Base-by-base conservation (phyloP, 1,140 invertebrate genomes). In the Trichonephila clavata region DNA sequence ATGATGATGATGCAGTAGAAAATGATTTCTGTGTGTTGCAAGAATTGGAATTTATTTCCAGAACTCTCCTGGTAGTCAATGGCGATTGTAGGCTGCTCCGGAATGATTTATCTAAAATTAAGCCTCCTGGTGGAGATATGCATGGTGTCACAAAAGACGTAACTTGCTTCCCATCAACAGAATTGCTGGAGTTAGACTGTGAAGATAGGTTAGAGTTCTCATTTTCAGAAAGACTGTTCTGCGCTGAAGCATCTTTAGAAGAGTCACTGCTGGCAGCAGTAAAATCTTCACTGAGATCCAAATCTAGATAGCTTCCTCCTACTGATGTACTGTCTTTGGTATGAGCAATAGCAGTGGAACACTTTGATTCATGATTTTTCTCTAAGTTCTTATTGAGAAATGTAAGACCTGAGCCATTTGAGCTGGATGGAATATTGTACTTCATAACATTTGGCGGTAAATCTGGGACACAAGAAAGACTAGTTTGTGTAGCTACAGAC, bases 391-490 rank as follows among this genome's bases (percentile, higher is more conserved):
- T 93, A 32, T 88, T 77, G 39, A 65, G 50, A 61, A 93, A 93
- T 10, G 27, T 8, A 16, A 93, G 60, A 32, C 92, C 92, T 88
- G 92, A 93, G 91, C 91, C 83, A 60, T 92, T 86, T 86, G 91
- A 93, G 59, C 86, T 94, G 93, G 93, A 94, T 77, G 93, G 93
- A 94, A 91, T 91, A n/a, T 83, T 86, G 65, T 83, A 93, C 63
- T 87, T 86, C 57, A 80, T 60, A 27, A 86, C n/a, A 86, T 86
- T 61, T 71, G 91, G 91, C 59, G 59, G 83, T 43, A 90, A 90
- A 32, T 94, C 90, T 89, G 86, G 89, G 27, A 87, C 81, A 86
- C 94, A 94, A 50, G 84, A 77, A 21, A 92, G 57, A 90, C 68
- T 92, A 24, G 84, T 92, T 77, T 94, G 88, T 27, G 89, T 91